Evolutionary conservation across 2,888 invertebrate genomes (phyloP).

Genomic region (Axea sp.): DNA sequence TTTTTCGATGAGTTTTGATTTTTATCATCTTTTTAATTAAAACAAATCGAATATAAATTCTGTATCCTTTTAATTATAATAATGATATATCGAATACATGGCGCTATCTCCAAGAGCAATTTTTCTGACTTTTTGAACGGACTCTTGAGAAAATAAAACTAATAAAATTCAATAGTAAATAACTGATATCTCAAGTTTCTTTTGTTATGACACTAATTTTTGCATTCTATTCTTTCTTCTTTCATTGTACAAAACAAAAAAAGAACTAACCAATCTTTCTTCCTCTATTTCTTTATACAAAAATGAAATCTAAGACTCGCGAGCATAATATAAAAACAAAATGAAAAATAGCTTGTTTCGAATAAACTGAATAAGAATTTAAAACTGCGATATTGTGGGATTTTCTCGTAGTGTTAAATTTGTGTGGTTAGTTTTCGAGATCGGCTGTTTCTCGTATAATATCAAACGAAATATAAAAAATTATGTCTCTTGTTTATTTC

Average conservation of each 20-base stretch:
- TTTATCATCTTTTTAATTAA: too few species aligned
- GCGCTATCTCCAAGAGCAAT: too few species aligned
- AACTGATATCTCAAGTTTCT: background rate
- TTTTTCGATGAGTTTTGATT: too few species aligned
- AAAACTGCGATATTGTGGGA: slow-evolving; percentile 27
- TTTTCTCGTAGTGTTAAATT: slow-evolving; percentile 39
- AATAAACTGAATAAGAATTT: slow-evolving; percentile 20
- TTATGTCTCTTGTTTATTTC: background rate
- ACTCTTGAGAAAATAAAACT: too few species aligned
- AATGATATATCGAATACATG: too few species aligned
- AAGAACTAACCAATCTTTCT: slow-evolving; percentile 20
- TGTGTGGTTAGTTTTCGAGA: slow-evolving; percentile 32
- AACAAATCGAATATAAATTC: too few species aligned
- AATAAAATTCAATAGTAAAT: too few species aligned
- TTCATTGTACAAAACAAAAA: slow-evolving; percentile 27
- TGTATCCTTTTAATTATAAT: too few species aligned
- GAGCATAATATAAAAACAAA: background rate
- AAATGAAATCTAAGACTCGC: slow-evolving; percentile 29
- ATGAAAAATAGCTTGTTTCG: slow-evolving; percentile 23
- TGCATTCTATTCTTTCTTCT: slow-evolving; percentile 11
- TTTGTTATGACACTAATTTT: slow-evolving; percentile 8
- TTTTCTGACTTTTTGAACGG: too few species aligned
- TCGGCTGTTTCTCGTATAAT: slow-evolving; percentile 8
- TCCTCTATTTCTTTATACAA: slow-evolving; percentile 28
- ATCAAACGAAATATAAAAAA: background rate